phyloP scores from a whole-genome alignment of 2,113 vertebrate species.

The Hiodon tergisus region DNA sequence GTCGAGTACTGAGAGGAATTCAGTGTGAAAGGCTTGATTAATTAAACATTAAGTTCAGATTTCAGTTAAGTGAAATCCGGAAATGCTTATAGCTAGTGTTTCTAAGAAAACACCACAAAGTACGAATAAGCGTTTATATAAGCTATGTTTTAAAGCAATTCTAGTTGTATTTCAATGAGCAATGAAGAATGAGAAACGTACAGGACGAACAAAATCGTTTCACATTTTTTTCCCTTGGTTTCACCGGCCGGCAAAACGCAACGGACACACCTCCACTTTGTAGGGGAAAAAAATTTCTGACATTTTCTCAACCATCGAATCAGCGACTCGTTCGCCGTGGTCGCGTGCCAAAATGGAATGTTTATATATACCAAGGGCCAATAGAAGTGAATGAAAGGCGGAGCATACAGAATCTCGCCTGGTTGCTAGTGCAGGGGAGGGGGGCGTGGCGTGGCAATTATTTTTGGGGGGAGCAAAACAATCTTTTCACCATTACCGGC shows the following conservation, averaged over 20 bases:
- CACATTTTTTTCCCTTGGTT: constrained; percentile 16
- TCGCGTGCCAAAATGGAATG: constrained; percentile 64
- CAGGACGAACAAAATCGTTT: constrained; percentile 13
- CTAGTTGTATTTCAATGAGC: neutral
- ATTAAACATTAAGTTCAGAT: too few species aligned
- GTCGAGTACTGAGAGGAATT: too few species aligned
- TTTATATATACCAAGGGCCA: constrained; percentile 58
- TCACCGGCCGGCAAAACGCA: constrained; percentile 62
- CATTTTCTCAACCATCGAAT: constrained; percentile 46
- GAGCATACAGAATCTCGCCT: constrained; percentile 29
- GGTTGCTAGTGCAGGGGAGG: constrained; percentile 39
- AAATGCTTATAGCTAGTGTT: neutral
- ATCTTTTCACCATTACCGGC: constrained; percentile 59
- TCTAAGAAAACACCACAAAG: neutral
- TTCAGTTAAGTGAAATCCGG: too few species aligned
- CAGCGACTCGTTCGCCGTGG: constrained; percentile 39
- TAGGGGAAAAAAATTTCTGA: constrained; percentile 39
- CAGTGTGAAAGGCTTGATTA: too few species aligned
- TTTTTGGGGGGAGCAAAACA: constrained; percentile 67
- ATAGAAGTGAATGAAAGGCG: constrained; percentile 48
- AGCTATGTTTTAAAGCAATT: neutral
- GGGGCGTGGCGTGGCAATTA: constrained; percentile 56
- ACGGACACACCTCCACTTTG: constrained; percentile 47
- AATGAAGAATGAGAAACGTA: too few species aligned
- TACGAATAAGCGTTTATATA: too few species aligned